Base-by-base conservation (phyloP, 30 jellyfish, hydroid and myxozoan species). In the Euphysa ruthae region DNA sequence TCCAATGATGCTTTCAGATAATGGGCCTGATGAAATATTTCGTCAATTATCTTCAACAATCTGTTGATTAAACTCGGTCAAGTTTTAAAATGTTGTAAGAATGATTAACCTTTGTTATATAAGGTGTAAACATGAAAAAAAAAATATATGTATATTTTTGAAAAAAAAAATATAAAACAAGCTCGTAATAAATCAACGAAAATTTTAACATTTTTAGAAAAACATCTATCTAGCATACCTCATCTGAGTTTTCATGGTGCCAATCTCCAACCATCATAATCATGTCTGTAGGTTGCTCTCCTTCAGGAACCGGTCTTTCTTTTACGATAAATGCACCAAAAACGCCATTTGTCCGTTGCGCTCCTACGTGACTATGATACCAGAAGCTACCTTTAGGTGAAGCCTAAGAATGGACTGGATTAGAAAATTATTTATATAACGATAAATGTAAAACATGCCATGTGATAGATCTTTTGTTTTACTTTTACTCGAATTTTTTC, bases 341-440 rank as follows among this genome's bases (percentile, higher is more conserved):
- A 1, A 89, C 98, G 12, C 98, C 98, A 43, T 80, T 88, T 19
- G 84, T 79, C 12, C 98, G 76, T 49, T 88, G 94, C 1, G 94
- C 84, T 35, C 98, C 94, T 57, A 88, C 94, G 58, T 88, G 98
- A 21, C 95, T 82, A 55, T 88, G 98, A 76, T 88, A 88, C 98
- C 98, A 88, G 46, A 64, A 81, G 54, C 94, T 88, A 8, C 98
- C 98, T 55, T 74, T 69, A 1, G 95, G 98, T 42, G 82, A 83
- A 10, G 95, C 98, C 98, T 88, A 35, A 15, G 19, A 63, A 33
- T 34, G 26, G 8, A 10, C 38, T 16, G 23, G 63, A 20, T 12
- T 8, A 7, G n/a, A n/a, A n/a, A n/a, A n/a, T n/a, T n/a, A n/a
- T n/a, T 51, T 31, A 51, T 8, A 20, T 51, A 8, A 51, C 21